Base-by-base conservation (phyloP, 2,888 invertebrate species). In the Euplagia quadripunctaria region DNA sequence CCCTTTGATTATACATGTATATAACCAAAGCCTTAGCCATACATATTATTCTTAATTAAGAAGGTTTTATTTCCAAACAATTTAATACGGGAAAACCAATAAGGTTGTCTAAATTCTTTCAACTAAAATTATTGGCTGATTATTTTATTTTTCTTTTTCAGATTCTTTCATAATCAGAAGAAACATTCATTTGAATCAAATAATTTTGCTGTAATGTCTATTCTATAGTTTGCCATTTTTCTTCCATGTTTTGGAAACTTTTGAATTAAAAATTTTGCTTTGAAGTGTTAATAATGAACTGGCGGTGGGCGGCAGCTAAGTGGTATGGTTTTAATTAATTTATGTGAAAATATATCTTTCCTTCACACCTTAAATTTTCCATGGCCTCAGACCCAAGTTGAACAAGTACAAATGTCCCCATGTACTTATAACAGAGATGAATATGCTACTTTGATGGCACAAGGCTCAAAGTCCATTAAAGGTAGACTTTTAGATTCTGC, bases 131-230 rank as follows among this genome's bases (percentile, higher is more conserved):
- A 31, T 49, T 70, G 70, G 51, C 63, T 63, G 49, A 42, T 20
- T 58, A 1, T 58, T 14, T 64, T 9, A 1, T 16, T 20, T 46
- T 43, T 68, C 11, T 63, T 68, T 46, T 72, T 75, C 46, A 64
- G 49, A 8, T n/a, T 6, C 11, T 55, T 79, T 82, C 67, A 61
- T 49, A 81, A 68, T 64, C 20, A 74, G 79, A 86, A 79, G 31
- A 66, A 49, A 6, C 42, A 43, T 68, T 76, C 75, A 78, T 74
- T 71, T 66, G 68, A 76, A 85, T 83, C 78, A 82, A 82, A 86
- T 67, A 83, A 79, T 80, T 78, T 79, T 72, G 20, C 64, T 68
- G 79, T 74, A 72, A 84, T 86, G 86, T 75, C 66, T 31, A 31
- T 8, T 67, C 64, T 74, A 65, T 78, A 81, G 66, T 71, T 64